phyloP scores from a whole-genome alignment of 2,113 vertebrate species.

The Phyllopteryx taeniolatus region DNA sequence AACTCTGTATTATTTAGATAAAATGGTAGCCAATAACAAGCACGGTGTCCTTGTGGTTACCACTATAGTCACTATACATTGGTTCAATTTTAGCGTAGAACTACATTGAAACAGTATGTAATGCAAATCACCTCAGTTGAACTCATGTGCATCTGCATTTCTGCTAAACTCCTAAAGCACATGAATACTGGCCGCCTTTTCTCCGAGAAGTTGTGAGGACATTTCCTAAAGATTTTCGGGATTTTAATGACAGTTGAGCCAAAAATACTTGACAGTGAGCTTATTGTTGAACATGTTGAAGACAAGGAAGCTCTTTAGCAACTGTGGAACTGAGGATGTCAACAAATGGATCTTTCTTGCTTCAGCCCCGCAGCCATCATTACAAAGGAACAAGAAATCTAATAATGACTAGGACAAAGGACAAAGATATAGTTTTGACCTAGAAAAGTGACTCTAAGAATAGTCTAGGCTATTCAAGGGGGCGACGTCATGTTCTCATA shows the following conservation, averaged over 20 bases:
- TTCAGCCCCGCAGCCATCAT: background rate
- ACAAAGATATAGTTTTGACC: conserved; percentile 44
- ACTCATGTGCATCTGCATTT: too few relatives aligned
- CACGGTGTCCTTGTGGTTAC: too few relatives aligned
- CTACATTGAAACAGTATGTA: too few relatives aligned
- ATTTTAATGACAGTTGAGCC: background rate
- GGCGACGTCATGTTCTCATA: background rate
- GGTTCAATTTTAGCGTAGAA: too few relatives aligned
- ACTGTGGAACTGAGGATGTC: background rate
- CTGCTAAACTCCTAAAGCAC: too few relatives aligned
- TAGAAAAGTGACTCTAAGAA: conserved; percentile 64
- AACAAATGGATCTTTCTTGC: background rate
- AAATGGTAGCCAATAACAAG: too few relatives aligned
- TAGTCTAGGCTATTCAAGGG: conserved; percentile 27
- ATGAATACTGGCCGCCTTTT: too few relatives aligned
- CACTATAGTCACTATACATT: too few relatives aligned
- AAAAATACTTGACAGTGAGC: background rate
- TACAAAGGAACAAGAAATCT: background rate
- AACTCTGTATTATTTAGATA: too few relatives aligned
- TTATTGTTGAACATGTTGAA: background rate
- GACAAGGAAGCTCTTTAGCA: background rate
- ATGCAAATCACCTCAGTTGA: too few relatives aligned
- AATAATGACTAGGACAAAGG: conserved; percentile 11
- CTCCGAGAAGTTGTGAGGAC: too few relatives aligned
- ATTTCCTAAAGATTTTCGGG: background rate